Percentiles rank a stretch among this genome's conserved stretches.
Evolutionary conservation across 2,113 vertebrate species (phyloP).

Genomic region (Benthochromis sp.): DNA sequence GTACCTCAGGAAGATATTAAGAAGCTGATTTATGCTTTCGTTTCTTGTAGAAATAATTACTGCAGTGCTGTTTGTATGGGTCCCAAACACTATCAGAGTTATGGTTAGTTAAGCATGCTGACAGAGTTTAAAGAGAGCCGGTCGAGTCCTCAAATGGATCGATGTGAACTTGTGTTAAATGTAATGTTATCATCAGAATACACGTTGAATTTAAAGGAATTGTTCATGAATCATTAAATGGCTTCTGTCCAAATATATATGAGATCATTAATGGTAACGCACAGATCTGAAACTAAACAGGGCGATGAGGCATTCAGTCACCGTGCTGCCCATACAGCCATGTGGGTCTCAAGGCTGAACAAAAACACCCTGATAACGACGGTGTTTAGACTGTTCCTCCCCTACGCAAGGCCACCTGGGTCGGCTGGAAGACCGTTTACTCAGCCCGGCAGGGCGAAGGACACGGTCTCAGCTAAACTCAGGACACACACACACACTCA

Average conservation of each 20-base stretch:
- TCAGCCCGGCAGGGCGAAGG: accelerated
- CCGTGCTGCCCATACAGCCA: neutral
- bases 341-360: accelerated
- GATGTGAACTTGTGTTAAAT: neutral
- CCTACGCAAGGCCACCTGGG: accelerated
- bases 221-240: neutral
- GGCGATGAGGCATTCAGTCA: neutral
- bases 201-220: neutral
- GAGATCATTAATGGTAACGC: neutral
- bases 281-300: neutral
- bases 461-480: accelerated
- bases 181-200: neutral
- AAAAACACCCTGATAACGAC: neutral
- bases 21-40: neutral
- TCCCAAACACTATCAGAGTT: neutral
- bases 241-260: neutral
- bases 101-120: neutral
- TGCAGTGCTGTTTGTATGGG: neutral
- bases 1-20: neutral
- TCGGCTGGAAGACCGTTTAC: neutral
- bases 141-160: neutral
- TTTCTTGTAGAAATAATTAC: neutral
- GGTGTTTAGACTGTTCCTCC: neutral
- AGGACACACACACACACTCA: neutral
- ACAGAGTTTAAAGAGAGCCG: neutral